phyloP scores from a whole-genome alignment of 2,113 vertebrate species.

The Psittacara wagleri region DNA sequence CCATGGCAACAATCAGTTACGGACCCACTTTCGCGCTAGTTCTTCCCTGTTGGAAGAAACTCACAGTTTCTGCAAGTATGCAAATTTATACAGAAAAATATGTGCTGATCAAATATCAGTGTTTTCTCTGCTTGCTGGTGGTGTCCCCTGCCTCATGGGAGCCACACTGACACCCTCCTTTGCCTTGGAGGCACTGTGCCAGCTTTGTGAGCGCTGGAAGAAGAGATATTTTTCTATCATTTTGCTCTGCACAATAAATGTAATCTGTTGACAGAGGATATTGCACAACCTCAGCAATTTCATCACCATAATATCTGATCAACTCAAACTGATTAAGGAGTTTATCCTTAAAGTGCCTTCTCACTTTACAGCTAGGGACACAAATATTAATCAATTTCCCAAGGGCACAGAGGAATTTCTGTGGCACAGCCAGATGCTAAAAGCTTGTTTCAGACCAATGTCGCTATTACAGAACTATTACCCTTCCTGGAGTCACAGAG shows the following conservation, averaged over 20 bases:
- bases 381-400: neutral
- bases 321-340: neutral
- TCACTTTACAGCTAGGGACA: neutral
- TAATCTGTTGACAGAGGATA: neutral
- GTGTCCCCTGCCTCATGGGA: neutral
- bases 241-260: neutral
- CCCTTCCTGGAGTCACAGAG: neutral
- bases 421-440: neutral
- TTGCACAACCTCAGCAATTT: conserved; percentile 5
- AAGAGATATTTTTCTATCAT: neutral
- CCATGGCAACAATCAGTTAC: conserved; percentile 32
- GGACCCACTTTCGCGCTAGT: neutral
- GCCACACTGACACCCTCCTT: neutral
- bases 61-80: neutral
- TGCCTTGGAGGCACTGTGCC: neutral
- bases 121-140: neutral
- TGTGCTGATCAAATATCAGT: neutral
- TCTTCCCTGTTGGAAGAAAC: neutral
- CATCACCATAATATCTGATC: neutral
- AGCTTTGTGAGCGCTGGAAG: neutral
- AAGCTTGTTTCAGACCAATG: neutral
- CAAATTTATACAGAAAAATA: neutral
- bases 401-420: neutral
- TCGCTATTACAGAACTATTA: neutral
- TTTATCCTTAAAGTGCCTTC: neutral